phyloP scores from a whole-genome alignment of 2,888 invertebrate genomes.

The Metopia argyrocephala region DNA sequence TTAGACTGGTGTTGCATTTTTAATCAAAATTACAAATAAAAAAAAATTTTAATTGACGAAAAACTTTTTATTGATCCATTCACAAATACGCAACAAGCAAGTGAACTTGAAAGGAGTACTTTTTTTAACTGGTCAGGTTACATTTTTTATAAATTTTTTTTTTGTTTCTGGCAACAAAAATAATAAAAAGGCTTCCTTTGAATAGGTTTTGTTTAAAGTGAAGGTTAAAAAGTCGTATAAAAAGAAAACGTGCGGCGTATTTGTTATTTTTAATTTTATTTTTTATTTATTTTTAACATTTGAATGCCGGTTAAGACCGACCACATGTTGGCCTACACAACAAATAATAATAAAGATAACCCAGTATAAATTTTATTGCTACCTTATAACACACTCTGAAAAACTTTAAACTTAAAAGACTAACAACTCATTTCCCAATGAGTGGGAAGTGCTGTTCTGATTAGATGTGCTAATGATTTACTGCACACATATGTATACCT shows the following conservation, averaged over 20 bases:
- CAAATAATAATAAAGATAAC: no score
- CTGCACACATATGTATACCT: no score
- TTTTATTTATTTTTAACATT: neutral
- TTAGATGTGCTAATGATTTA: no score
- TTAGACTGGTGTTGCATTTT: neutral
- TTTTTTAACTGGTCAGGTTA: conserved; percentile 18
- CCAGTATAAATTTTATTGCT: no score
- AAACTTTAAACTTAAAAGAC: no score
- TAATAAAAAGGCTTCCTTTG: no score
- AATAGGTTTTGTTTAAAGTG: conserved; percentile 8
- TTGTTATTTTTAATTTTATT: neutral
- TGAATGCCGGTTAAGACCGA: no score
- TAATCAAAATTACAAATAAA: neutral
- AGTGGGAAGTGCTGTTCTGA: no score
- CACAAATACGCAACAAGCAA: neutral
- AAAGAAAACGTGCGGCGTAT: conserved; percentile 21
- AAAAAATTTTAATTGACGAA: neutral
- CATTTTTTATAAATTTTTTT: neutral
- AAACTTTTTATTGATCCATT: neutral
- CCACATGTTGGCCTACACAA: no score
- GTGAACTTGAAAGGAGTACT: conserved; percentile 3
- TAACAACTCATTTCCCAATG: no score
- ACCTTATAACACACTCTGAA: no score
- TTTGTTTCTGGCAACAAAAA: no score
- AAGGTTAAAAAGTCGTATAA: conserved; percentile 26